Base-by-base conservation (phyloP, 2,888 invertebrate genomes). In the Melitaea athalia region DNA sequence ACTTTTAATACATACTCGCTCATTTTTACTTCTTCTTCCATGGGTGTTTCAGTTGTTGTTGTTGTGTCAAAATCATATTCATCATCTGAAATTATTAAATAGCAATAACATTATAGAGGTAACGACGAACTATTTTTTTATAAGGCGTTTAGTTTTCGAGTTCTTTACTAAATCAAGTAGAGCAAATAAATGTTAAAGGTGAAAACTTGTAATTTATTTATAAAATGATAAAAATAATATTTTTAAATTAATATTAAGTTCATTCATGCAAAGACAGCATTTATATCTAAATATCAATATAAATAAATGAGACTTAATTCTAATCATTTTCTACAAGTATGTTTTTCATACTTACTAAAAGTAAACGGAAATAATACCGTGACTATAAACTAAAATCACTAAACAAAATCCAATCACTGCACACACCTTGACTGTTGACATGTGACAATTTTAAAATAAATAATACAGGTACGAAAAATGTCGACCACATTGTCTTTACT, bases 1-100 rank as follows among this genome's bases (percentile, higher is more conserved):
- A 97, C 90, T 8, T 93, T 91, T 59, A 95, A 89, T 57, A 97
- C 93, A 79, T 95, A 95, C 69, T 96, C 95, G 68, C 96, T 96
- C 59, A 97, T 88, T 78, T 94, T 95, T 80, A 95, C 94, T 82
- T 96, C 95, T 10, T 94, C 95, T 38, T 87, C 81, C 4, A 77
- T 60, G 67, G 83, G 68, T 0, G 74, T 52, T 6, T 31, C 49
- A n/a, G 10, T 53, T 52, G 63, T 67, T 42, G 67, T 73, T 8
- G 64, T 61, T n/a, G 11, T 45, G 11, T 49, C 47, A 49, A 49
- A 17, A 11, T 50, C 15, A 50, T 38, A 63, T 57, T 64, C 50
- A 5, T 65, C 71, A 64, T 71, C 74, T 74, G 67, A 15, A 68
- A 67, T 43, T 43, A 62, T 49, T 15, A 38, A 63, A 71, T 64